A percentile compares a stretch with the other conserved stretches of the same genome.
Conservation (phyloP, 1,140 invertebrate species). For the Protaetia brevitarsis region DNA sequence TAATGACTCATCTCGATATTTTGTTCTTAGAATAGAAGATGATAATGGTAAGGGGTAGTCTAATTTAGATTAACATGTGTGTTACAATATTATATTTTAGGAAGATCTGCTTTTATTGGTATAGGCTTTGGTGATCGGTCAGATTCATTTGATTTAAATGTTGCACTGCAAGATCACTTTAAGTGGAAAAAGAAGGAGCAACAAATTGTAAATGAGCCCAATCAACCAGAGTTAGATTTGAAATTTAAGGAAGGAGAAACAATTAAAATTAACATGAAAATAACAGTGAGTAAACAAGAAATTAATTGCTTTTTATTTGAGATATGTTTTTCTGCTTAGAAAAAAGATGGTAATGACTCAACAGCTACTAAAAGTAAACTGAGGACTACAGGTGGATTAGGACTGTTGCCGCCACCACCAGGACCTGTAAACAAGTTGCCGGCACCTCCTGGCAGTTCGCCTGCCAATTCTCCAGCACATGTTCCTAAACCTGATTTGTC, state of each 20-base stretch:
- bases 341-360: slow-evolving; percentile 82
- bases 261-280: slow-evolving; percentile 98
- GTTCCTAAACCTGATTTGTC: slow-evolving; percentile 54
- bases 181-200: slow-evolving; percentile 95
- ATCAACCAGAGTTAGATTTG: slow-evolving; percentile 85
- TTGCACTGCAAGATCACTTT: slow-evolving; percentile 97
- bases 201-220: slow-evolving; percentile 78
- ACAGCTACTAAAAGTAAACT: slow-evolving; percentile 50
- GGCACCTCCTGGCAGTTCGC: slow-evolving; percentile 65
- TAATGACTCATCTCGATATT: slow-evolving; percentile 97
- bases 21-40: slow-evolving; percentile 94
- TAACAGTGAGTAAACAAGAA: slow-evolving; percentile 67
- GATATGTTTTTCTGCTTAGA: slow-evolving; percentile 53
- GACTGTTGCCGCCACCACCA: slow-evolving; percentile 76
- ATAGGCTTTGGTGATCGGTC: slow-evolving; percentile 96
- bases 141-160: slow-evolving; percentile 99
- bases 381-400: slow-evolving; percentile 44
- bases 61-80: not conserved
- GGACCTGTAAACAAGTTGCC: slow-evolving; percentile 72
- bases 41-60: slow-evolving; percentile 67
- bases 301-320: slow-evolving; percentile 16
- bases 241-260: slow-evolving; percentile 98
- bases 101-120: slow-evolving; percentile 94
- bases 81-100: too few relatives aligned
- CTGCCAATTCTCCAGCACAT: slow-evolving; percentile 53